A percentile compares a stretch with the other conserved stretches of the same genome.
phyloP scores from a whole-genome alignment of 1,140 invertebrate species.

The Branchinecta lynchi region DNA sequence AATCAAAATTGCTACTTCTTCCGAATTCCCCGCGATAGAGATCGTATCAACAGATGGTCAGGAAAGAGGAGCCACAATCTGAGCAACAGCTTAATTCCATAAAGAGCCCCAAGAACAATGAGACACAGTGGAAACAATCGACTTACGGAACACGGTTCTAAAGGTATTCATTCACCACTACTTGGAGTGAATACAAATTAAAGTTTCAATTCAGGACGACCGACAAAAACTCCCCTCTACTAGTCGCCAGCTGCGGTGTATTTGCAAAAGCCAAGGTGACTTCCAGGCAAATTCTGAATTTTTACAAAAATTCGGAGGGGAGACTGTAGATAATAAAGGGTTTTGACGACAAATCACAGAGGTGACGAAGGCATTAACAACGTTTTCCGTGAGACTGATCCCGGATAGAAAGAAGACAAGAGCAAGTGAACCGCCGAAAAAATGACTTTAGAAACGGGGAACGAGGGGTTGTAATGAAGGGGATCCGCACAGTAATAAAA shows the following conservation, averaged over 20 bases:
- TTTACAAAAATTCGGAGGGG: conserved; percentile 1
- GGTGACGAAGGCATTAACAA: not conserved
- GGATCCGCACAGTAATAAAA: not conserved
- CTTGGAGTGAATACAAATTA: not conserved
- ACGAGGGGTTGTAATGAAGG: not conserved
- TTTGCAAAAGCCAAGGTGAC: conserved; percentile 2
- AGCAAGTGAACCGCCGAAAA: not conserved
- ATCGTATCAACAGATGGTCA: too few species aligned
- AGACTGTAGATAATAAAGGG: not conserved
- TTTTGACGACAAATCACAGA: not conserved
- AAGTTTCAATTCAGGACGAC: not conserved
- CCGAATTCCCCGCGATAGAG: too few species aligned
- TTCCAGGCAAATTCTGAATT: not conserved
- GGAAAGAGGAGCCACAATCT: too few species aligned
- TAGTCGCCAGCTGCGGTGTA: not conserved
- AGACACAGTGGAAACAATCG: too few species aligned
- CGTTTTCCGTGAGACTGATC: conserved; percentile 7
- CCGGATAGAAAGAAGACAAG: not conserved
- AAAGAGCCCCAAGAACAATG: too few species aligned
- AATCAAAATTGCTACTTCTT: too few species aligned
- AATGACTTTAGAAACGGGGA: not conserved
- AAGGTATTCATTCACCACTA: not conserved
- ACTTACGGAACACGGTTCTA: too few species aligned
- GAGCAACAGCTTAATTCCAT: too few species aligned
- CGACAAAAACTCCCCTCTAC: conserved; percentile 1